Evolutionary conservation across 2,113 vertebrate species (phyloP).

Genomic region (Rhagologus leucostigma): DNA sequence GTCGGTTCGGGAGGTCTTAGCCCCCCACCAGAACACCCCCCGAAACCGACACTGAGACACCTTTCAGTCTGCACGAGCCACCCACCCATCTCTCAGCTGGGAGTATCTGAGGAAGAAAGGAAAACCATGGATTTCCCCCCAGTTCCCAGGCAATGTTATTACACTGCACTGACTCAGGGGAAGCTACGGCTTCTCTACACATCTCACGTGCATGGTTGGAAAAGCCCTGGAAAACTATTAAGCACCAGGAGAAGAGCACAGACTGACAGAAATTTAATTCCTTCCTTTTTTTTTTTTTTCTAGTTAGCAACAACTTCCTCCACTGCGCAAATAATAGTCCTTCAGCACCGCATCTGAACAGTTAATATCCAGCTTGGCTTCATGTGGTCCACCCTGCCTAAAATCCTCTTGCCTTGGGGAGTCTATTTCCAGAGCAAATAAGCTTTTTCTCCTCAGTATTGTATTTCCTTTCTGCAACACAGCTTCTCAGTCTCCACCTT

Average conservation of each 20-base stretch:
- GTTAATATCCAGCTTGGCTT: not conserved
- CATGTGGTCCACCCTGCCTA: too few relatives aligned
- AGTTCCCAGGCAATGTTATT: not conserved
- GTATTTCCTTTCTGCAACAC: not conserved
- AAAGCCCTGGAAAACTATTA: not conserved
- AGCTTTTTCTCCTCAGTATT: not conserved
- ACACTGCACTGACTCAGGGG: too few relatives aligned
- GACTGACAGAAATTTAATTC: not conserved
- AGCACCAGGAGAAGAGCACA: not conserved
- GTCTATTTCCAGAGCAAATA: not conserved
- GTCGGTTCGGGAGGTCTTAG: too few relatives aligned
- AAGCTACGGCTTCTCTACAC: not conserved
- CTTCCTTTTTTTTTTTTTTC: fast-evolving
- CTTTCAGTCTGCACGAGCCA: not conserved
- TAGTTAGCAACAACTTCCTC: not conserved
- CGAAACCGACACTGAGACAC: not conserved
- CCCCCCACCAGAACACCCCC: too few relatives aligned
- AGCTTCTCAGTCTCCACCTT: not conserved
- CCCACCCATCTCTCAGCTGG: not conserved
- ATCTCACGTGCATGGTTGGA: fast-evolving
- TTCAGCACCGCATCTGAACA: not conserved
- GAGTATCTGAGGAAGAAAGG: not conserved
- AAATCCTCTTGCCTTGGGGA: not conserved
- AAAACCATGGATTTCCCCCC: not conserved
- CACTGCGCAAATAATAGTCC: not conserved